phyloP scores from a whole-genome alignment of 1,140 invertebrate genomes.

The Ruditapes philippinarum region DNA sequence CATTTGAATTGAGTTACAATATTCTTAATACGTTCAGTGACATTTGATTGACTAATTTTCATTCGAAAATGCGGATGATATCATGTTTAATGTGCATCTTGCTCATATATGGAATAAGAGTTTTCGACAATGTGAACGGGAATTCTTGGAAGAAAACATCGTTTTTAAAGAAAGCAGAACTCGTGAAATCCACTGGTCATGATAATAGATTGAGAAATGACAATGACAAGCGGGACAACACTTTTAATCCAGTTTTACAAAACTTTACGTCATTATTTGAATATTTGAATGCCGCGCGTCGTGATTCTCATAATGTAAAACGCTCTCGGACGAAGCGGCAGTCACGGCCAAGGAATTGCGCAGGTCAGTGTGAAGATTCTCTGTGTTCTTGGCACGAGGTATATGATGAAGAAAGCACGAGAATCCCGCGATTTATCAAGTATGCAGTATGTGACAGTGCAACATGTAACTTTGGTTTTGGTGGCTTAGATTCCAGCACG shows the following conservation, averaged over 20 bases:
- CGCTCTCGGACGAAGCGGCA: background rate
- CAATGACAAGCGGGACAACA: background rate
- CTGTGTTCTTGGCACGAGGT: background rate
- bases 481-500: background rate
- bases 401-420: slow-evolving; percentile 13
- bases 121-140: no score
- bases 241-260: background rate
- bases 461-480: background rate
- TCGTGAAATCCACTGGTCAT: no score
- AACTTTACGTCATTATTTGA: background rate
- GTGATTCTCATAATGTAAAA: background rate
- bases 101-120: no score
- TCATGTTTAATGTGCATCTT: no score
- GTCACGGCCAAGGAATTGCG: background rate
- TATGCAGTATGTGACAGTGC: background rate
- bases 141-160: no score
- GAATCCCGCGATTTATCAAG: background rate
- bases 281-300: background rate
- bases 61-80: no score
- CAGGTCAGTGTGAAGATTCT: background rate
- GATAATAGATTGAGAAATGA: no score
- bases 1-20: no score
- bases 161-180: no score
- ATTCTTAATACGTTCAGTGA: no score
- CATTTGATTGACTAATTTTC: no score